These are phyloP conservation scores for Pavo muticus DNA, from an alignment of 2,113 vertebrate genomes.

Conservation along the genomic window DNA sequence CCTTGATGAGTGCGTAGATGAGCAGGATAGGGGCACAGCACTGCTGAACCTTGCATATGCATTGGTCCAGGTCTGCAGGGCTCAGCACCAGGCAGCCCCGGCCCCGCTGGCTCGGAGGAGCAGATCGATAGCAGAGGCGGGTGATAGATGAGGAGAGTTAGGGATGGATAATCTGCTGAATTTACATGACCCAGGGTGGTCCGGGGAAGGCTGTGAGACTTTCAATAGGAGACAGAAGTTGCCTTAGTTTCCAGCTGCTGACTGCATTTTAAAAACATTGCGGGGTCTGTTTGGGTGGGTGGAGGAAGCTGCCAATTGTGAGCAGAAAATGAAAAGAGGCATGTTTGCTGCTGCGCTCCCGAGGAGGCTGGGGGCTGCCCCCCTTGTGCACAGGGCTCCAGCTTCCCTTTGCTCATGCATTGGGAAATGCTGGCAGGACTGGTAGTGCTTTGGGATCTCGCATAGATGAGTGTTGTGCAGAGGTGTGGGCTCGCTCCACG, in stretches of 20 bases:
- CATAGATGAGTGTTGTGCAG: accelerated
- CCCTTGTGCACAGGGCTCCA: accelerated
- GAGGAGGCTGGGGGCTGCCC: neutral
- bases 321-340: conserved; percentile 41
- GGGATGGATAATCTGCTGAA: conserved; percentile 78
- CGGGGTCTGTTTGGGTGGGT: conserved; percentile 55
- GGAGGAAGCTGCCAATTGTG: conserved; percentile 58
- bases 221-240: conserved; percentile 75
- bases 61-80: neutral
- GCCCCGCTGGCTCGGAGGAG: conserved; percentile 73
- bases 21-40: conserved; percentile 73
- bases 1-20: neutral
- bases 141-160: conserved; percentile 89
- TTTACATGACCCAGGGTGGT: conserved; percentile 78
- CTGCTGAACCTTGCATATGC: conserved; percentile 36
- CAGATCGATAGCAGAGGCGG: conserved; percentile 86
- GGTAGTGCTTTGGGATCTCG: neutral
- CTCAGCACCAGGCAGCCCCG: conserved; percentile 72
- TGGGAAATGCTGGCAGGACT: neutral
- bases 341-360: neutral
- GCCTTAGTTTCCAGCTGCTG: conserved; percentile 75
- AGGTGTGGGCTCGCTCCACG: accelerated
- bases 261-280: conserved; percentile 71
- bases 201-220: conserved; percentile 63
- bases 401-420: neutral